phyloP scores from a whole-genome alignment of 2,797 vertebrate genomes.

The Pangasius macronema region DNA sequence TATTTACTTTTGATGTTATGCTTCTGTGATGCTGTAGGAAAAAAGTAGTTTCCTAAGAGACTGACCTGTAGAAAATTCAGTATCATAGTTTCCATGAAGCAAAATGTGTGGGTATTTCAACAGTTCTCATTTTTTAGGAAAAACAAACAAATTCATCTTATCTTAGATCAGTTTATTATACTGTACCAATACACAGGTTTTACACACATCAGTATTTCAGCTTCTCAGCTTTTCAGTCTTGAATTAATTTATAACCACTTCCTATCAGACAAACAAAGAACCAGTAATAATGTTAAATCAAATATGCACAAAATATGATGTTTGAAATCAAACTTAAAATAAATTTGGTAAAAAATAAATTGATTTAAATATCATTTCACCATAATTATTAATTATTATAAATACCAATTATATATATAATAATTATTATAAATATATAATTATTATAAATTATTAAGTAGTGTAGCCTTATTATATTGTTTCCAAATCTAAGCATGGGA shows the following conservation, averaged over 20 bases:
- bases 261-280: background rate
- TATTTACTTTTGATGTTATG: background rate
- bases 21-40: background rate
- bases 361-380: background rate
- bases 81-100: background rate
- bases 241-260: background rate
- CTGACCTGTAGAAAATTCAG: background rate
- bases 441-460: background rate
- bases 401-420: too few species aligned
- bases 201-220: constrained; percentile 4
- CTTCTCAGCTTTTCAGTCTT: background rate
- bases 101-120: background rate
- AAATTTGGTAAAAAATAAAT: background rate
- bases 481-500: background rate
- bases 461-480: background rate
- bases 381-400: too few species aligned
- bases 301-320: background rate
- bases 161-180: background rate
- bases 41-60: constrained; percentile 3
- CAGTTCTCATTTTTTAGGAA: background rate
- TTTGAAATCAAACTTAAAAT: background rate
- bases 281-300: background rate
- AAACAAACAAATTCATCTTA: background rate
- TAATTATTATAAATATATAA: too few species aligned
- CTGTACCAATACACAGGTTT: background rate